Conservation (phyloP, 2,888 invertebrate species). For the Phlogophora meticulosa region DNA sequence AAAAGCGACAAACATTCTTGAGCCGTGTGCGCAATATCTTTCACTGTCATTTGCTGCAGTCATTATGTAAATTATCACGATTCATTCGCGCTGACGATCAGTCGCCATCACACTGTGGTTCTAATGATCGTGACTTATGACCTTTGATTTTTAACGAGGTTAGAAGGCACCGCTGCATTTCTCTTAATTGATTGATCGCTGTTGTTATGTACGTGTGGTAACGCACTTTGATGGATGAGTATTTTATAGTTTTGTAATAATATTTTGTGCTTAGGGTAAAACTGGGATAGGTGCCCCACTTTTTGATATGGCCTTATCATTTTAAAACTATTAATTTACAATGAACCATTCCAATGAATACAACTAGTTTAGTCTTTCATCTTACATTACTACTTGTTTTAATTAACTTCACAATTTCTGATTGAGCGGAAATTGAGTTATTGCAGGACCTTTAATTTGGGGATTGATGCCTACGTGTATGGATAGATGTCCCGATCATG, state of each 20-base stretch:
- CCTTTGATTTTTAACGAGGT: slow-evolving; percentile 63
- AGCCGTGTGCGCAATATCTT: slow-evolving; percentile 70
- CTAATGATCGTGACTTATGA: slow-evolving; percentile 76
- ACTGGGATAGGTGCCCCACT: too few relatives aligned
- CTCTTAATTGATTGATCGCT: slow-evolving; percentile 59
- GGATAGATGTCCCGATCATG: too few relatives aligned
- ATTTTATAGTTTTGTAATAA: slow-evolving; percentile 22
- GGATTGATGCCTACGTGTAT: too few relatives aligned
- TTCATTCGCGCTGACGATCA: slow-evolving; percentile 76
- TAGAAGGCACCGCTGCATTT: slow-evolving; percentile 49
- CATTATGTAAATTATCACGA: slow-evolving; percentile 80
- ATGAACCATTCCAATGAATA: too few relatives aligned
- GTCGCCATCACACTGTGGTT: slow-evolving; percentile 73
- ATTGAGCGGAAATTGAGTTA: too few relatives aligned
- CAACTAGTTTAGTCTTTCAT: too few relatives aligned
- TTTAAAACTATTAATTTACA: too few relatives aligned
- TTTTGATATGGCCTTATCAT: too few relatives aligned
- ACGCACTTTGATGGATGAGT: slow-evolving; percentile 51
- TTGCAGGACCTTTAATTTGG: too few relatives aligned
- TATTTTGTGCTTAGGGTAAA: background rate
- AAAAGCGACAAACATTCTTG: slow-evolving; percentile 69
- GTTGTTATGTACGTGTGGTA: slow-evolving; percentile 41
- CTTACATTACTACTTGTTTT: too few relatives aligned
- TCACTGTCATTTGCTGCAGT: slow-evolving; percentile 75
- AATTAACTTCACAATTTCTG: too few relatives aligned